Evolutionary conservation across 1,140 invertebrate genomes (phyloP).

Genomic region (Diploscapter pachys): DNA sequence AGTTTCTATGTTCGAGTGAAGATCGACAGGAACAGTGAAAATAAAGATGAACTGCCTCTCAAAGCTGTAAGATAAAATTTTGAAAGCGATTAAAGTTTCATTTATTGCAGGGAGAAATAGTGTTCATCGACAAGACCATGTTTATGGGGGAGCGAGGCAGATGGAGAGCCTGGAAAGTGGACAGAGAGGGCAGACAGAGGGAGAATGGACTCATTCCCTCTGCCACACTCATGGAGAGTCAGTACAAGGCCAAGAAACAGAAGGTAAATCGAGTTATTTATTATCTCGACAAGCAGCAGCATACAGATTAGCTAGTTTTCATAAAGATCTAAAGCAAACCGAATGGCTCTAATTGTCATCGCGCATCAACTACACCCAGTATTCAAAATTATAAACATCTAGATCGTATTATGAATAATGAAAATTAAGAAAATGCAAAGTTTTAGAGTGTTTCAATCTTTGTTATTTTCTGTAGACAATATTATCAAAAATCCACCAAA

Average conservation of each 20-base stretch:
- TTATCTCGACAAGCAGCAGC: too few species aligned
- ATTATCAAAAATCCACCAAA: too few species aligned
- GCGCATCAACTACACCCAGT: constrained; percentile 16
- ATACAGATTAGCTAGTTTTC: too few species aligned
- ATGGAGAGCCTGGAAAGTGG: constrained; percentile 42
- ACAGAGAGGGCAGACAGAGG: constrained; percentile 36
- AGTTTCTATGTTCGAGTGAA: constrained; percentile 43
- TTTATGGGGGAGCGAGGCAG: constrained; percentile 38
- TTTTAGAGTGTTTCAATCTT: too few species aligned
- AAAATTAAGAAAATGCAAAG: too few species aligned
- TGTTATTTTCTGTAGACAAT: too few species aligned
- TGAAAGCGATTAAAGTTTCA: too few species aligned
- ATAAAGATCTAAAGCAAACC: too few species aligned
- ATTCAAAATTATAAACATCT: constrained; percentile 10
- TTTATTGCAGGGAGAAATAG: constrained; percentile 31
- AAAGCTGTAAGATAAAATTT: constrained; percentile 2
- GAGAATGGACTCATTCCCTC: constrained; percentile 41
- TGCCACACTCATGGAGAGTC: constrained; percentile 26
- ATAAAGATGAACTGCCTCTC: constrained; percentile 39
- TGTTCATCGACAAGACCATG: constrained; percentile 41
- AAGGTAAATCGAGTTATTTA: not conserved
- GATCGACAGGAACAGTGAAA: constrained; percentile 38
- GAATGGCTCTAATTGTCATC: not conserved
- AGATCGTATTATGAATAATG: not conserved
- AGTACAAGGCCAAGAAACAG: constrained; percentile 11